These are phyloP conservation scores for Chelonus insularis DNA, from an alignment of 1,140 invertebrate genomes.

Conservation along the genomic window DNA sequence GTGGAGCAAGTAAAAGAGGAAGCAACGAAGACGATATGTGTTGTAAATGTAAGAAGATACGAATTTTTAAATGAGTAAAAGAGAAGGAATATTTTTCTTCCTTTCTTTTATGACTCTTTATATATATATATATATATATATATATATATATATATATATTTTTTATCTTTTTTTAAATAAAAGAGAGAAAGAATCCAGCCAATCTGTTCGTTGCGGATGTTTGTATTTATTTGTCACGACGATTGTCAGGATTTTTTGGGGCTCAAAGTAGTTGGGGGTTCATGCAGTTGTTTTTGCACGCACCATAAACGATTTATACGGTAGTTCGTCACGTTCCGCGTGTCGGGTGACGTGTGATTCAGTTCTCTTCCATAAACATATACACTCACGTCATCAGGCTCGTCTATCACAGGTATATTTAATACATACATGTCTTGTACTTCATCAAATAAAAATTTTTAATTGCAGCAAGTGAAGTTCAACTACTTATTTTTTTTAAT, in stretches of 20 bases:
- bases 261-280: background rate
- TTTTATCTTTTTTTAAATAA: background rate
- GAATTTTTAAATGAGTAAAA: too few species aligned
- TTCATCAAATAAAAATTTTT: too few species aligned
- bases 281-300: slow-evolving; percentile 27
- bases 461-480: too few species aligned
- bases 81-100: too few species aligned
- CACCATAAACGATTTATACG: slow-evolving; percentile 38
- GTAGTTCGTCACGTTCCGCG: slow-evolving; percentile 37
- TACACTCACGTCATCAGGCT: background rate
- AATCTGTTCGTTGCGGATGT: slow-evolving; percentile 23
- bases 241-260: slow-evolving; percentile 10
- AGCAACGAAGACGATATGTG: too few species aligned
- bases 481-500: too few species aligned
- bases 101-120: too few species aligned
- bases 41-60: too few species aligned
- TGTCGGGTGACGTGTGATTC: slow-evolving; percentile 28
- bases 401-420: slow-evolving; percentile 15
- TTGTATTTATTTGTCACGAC: slow-evolving; percentile 14
- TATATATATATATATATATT: too few species aligned
- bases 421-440: background rate
- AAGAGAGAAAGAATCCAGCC: slow-evolving; percentile 8
- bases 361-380: background rate
- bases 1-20: too few species aligned
- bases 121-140: too few species aligned